These are phyloP conservation scores for Bryconaethiops microstoma DNA, from an alignment of 2,797 vertebrate species.

Conservation along the genomic window DNA sequence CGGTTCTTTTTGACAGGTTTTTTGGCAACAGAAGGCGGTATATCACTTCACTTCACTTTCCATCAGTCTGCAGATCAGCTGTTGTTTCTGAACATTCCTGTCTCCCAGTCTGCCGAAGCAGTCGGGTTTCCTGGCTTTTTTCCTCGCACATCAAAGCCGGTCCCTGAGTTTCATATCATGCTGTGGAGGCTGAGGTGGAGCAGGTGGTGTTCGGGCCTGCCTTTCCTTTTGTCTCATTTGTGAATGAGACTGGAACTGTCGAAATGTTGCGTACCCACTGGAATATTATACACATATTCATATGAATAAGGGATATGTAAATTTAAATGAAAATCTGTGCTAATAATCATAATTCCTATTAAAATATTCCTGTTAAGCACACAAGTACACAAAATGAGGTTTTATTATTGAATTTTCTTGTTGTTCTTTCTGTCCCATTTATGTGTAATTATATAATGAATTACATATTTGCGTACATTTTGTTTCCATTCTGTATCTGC, in stretches of 20 bases:
- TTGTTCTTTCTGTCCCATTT: not conserved
- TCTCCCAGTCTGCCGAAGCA: not conserved
- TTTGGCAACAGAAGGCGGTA: too few relatives aligned
- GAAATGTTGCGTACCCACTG: not conserved
- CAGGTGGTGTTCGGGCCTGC: conserved; percentile 35
- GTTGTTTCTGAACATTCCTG: not conserved
- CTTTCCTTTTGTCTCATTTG: conserved; percentile 11
- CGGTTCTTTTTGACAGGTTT: too few relatives aligned
- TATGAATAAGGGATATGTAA: too few relatives aligned
- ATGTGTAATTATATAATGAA: not conserved
- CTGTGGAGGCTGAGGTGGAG: not conserved
- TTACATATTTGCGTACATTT: not conserved
- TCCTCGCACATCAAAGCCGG: not conserved
- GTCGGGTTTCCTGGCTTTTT: not conserved
- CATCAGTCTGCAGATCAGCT: not conserved
- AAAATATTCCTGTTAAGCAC: too few relatives aligned
- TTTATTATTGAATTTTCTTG: too few relatives aligned
- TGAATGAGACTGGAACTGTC: conserved; percentile 3
- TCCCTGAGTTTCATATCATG: not conserved
- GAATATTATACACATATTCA: not conserved
- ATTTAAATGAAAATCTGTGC: too few relatives aligned
- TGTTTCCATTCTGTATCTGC: not conserved
- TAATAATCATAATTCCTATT: too few relatives aligned
- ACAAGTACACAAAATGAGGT: too few relatives aligned
- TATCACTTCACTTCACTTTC: too few relatives aligned